These are phyloP conservation scores for Psephotus haematonotus DNA, from an alignment of 2,113 vertebrate genomes.

Conservation along the genomic window DNA sequence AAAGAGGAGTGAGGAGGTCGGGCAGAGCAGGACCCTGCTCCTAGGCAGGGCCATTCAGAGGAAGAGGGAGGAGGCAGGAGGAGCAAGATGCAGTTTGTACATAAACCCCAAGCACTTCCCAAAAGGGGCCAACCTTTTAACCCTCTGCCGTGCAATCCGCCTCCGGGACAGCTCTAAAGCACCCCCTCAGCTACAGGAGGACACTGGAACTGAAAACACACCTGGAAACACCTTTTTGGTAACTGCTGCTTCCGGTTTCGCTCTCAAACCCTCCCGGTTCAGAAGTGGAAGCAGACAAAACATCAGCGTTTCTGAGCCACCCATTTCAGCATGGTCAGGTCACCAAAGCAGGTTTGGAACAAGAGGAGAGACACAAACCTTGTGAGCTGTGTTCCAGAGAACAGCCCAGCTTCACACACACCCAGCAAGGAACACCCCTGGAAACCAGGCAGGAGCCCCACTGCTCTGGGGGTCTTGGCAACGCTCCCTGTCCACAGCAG, in stretches of 20 bases:
- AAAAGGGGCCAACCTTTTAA: neutral
- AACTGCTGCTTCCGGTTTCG: neutral
- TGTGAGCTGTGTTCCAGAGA: neutral
- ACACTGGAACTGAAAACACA: conserved; percentile 35
- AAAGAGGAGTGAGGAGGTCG: neutral
- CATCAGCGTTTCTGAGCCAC: neutral
- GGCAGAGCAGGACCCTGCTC: conserved; percentile 8
- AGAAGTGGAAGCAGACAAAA: conserved; percentile 4
- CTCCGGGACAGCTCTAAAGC: neutral
- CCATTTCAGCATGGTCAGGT: neutral
- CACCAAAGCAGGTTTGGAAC: neutral
- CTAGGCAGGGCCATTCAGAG: neutral
- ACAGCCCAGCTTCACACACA: neutral
- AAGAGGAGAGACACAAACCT: neutral
- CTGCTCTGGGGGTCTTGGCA: neutral
- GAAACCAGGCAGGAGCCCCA: neutral
- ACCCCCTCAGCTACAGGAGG: neutral
- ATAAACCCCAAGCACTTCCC: neutral
- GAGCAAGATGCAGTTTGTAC: neutral
- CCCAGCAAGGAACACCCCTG: neutral
- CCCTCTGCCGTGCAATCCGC: neutral
- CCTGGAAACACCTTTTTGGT: neutral
- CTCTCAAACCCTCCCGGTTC: neutral
- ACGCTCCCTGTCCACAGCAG: neutral
- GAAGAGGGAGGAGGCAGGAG: neutral